A percentile compares a stretch with the other conserved stretches of the same genome.
phyloP scores from a whole-genome alignment of 1,140 invertebrate genomes.

The Phortica variegata region DNA sequence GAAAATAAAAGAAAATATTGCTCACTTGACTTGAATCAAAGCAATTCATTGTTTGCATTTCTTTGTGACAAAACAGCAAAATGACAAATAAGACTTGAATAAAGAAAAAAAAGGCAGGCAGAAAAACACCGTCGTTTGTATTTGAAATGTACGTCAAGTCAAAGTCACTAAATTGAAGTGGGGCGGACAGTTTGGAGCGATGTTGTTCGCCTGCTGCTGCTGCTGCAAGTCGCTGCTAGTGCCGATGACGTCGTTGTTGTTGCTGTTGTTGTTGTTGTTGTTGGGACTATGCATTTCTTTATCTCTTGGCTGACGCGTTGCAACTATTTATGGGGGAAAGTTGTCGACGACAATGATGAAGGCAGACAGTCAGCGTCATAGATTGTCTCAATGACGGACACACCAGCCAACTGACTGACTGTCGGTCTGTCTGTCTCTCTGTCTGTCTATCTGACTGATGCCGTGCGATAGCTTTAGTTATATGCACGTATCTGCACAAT shows the following conservation, averaged over 20 bases:
- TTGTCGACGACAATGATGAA: conserved; percentile 42
- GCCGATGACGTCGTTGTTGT: conserved; percentile 5
- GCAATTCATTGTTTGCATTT: conserved; percentile 39
- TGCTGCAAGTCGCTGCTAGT: conserved; percentile 11
- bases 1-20: neutral
- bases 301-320: too few relatives aligned
- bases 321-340: conserved; percentile 54
- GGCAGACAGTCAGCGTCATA: conserved; percentile 19
- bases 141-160: conserved; percentile 4
- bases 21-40: neutral
- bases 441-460: too few relatives aligned
- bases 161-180: too few relatives aligned
- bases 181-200: too few relatives aligned
- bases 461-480: too few relatives aligned
- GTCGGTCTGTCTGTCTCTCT: too few relatives aligned
- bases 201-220: conserved; percentile 33
- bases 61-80: conserved; percentile 8
- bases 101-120: conserved; percentile 1
- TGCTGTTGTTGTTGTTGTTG: too few relatives aligned
- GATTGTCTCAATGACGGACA: too few relatives aligned
- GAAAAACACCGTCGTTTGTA: conserved; percentile 13
- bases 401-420: too few relatives aligned
- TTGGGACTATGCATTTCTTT: too few relatives aligned
- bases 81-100: conserved; percentile 12
- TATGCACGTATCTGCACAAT: too few relatives aligned